Conservation (phyloP, 2,113 vertebrate genomes). For the Antigone vipio region DNA sequence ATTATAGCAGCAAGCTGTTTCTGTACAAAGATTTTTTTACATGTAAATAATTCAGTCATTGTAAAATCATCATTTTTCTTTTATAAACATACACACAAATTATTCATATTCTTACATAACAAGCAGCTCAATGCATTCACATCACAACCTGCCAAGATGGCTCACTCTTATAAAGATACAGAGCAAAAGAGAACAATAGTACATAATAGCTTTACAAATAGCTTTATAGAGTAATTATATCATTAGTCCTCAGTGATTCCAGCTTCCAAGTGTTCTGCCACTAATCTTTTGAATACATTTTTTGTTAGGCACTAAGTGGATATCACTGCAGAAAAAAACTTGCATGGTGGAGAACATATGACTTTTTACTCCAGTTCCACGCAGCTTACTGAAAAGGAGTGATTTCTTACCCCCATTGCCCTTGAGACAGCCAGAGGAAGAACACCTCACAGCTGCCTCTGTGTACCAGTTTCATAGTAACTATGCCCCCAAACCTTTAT, state of each 20-base stretch:
- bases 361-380: background rate
- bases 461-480: background rate
- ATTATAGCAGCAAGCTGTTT: background rate
- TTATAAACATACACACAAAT: background rate
- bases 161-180: background rate
- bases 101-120: background rate
- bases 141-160: background rate
- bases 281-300: conserved; percentile 28
- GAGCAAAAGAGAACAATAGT: conserved; percentile 35
- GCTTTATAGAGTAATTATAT: conserved; percentile 24
- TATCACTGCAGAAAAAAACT: background rate
- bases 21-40: background rate
- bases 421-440: background rate
- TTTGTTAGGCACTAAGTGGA: background rate
- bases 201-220: conserved; percentile 23
- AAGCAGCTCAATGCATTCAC: background rate
- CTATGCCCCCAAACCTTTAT: background rate
- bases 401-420: background rate
- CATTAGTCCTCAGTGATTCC: conserved; percentile 22
- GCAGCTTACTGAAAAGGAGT: background rate
- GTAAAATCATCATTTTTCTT: background rate
- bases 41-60: background rate
- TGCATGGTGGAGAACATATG: background rate
- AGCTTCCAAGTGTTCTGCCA: conserved; percentile 8
- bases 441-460: background rate